Evolutionary conservation across 2,888 invertebrate genomes (phyloP).

Genomic region (Punctoribates punctum): DNA sequence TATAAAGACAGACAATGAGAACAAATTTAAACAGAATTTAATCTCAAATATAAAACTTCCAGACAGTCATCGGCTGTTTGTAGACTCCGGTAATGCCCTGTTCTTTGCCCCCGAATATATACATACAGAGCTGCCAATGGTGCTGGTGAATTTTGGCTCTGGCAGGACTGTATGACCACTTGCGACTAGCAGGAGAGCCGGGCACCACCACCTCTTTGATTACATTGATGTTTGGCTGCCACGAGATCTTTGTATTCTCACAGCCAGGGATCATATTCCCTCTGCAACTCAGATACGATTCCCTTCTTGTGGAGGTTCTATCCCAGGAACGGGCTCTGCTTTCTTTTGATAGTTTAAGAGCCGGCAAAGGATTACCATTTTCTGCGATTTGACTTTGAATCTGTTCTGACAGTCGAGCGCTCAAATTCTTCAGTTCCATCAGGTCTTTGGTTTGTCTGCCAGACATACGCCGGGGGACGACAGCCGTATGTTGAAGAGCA

Average conservation of each 20-base stretch:
- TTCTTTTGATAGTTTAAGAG: slow-evolving; percentile 28
- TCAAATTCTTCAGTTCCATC: slow-evolving; percentile 25
- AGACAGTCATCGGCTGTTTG: slow-evolving; percentile 71
- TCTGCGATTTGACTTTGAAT: slow-evolving; percentile 19
- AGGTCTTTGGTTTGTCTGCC: slow-evolving; percentile 13
- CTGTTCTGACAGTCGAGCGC: neutral
- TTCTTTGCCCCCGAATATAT: slow-evolving; percentile 73
- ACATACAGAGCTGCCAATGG: slow-evolving; percentile 60
- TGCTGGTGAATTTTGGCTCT: slow-evolving; percentile 44
- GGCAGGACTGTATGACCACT: slow-evolving; percentile 46
- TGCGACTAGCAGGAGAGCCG: slow-evolving; percentile 42
- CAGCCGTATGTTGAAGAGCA: neutral
- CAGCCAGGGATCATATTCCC: slow-evolving; percentile 31
- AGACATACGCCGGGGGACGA: slow-evolving; percentile 1
- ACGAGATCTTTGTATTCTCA: slow-evolving; percentile 37
- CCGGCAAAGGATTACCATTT: neutral
- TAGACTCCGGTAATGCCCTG: slow-evolving; percentile 71
- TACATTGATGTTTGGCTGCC: slow-evolving; percentile 43
- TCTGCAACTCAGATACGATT: neutral
- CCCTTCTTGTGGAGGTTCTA: slow-evolving; percentile 39
- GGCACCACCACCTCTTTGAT: slow-evolving; percentile 43
- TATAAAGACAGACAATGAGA: too few species aligned
- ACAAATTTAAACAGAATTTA: neutral
- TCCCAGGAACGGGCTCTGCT: slow-evolving; percentile 47
- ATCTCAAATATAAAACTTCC: slow-evolving; percentile 63